Percentiles rank a stretch among this genome's conserved stretches.
Evolutionary conservation across 1,140 invertebrate genomes (phyloP).

Genomic region (Pinna nobilis): DNA sequence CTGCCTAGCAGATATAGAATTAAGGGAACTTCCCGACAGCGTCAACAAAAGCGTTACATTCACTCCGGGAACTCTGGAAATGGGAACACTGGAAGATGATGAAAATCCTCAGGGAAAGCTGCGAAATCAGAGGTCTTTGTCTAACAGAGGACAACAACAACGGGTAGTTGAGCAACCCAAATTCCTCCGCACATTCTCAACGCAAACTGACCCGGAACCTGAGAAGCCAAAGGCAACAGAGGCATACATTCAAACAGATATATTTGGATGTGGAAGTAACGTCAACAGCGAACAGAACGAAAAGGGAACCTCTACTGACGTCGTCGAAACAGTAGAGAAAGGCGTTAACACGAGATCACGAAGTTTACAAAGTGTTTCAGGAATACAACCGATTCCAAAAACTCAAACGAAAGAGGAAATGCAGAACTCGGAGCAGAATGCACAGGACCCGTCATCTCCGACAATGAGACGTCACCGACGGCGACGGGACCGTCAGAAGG

Average conservation of each 20-base stretch:
- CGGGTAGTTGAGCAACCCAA: conserved; percentile 29
- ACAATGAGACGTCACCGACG: conserved; percentile 53
- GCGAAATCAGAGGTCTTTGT: conserved; percentile 40
- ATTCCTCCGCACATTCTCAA: conserved; percentile 39
- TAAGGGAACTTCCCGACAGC: conserved; percentile 67
- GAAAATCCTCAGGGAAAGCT: conserved; percentile 58
- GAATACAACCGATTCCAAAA: conserved; percentile 31
- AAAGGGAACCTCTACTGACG: conserved; percentile 65
- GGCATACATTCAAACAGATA: conserved; percentile 37
- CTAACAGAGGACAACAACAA: conserved; percentile 29
- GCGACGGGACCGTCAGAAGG: conserved; percentile 54
- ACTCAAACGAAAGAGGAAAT: conserved; percentile 29
- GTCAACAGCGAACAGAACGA: conserved; percentile 48
- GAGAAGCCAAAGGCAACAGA: conserved; percentile 30
- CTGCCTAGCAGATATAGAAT: conserved; percentile 65
- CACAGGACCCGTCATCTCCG: conserved; percentile 43
- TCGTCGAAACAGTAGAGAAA: conserved; percentile 62
- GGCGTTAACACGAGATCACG: conserved; percentile 69
- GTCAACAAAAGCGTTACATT: conserved; percentile 70
- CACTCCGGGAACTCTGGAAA: conserved; percentile 66
- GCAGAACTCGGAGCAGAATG: conserved; percentile 11
- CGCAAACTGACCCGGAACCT: conserved; percentile 53
- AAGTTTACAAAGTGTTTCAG: conserved; percentile 44
- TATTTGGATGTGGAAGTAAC: conserved; percentile 12
- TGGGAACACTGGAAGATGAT: conserved; percentile 68